phyloP scores from a whole-genome alignment of 2,888 invertebrate species.

The Clivina fossor region DNA sequence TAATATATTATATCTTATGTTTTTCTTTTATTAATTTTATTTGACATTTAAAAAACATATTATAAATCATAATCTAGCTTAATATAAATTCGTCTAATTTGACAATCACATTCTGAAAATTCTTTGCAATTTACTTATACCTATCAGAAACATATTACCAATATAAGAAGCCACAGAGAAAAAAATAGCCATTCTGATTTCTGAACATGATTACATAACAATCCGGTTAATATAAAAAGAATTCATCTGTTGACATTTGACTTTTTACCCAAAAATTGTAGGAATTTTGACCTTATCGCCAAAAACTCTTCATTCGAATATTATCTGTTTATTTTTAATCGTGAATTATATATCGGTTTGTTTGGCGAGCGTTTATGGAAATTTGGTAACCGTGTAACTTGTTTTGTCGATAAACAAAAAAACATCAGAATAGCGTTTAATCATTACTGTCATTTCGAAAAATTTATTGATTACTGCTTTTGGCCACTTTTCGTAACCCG shows the following conservation, averaged over 20 bases:
- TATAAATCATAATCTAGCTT: too few relatives aligned
- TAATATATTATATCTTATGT: too few relatives aligned
- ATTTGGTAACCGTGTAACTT: slow-evolving; percentile 5
- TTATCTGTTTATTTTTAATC: slow-evolving; percentile 5
- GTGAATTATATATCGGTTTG: slow-evolving; percentile 6
- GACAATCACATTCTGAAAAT: too few relatives aligned
- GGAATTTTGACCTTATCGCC: slow-evolving; percentile 18
- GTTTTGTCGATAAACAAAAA: slow-evolving; percentile 2
- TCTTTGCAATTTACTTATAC: too few relatives aligned
- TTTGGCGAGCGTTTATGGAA: slow-evolving; percentile 12
- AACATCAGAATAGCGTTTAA: too few relatives aligned
- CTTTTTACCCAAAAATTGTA: slow-evolving; percentile 9
- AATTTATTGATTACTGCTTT: slow-evolving; percentile 11
- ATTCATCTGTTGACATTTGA: slow-evolving; percentile 14
- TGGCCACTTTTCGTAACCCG: too few relatives aligned
- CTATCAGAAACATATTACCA: too few relatives aligned
- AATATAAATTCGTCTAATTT: too few relatives aligned
- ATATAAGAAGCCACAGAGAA: too few relatives aligned
- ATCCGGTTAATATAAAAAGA: slow-evolving; percentile 1
- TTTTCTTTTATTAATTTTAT: too few relatives aligned
- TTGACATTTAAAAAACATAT: too few relatives aligned
- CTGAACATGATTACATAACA: slow-evolving; percentile 9
- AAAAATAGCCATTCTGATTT: too few relatives aligned
- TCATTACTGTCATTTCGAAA: background rate
- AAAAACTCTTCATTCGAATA: background rate